These are phyloP conservation scores for Drosophila yakuba DNA, from an alignment of 1,140 invertebrate genomes.

Conservation along the genomic window DNA sequence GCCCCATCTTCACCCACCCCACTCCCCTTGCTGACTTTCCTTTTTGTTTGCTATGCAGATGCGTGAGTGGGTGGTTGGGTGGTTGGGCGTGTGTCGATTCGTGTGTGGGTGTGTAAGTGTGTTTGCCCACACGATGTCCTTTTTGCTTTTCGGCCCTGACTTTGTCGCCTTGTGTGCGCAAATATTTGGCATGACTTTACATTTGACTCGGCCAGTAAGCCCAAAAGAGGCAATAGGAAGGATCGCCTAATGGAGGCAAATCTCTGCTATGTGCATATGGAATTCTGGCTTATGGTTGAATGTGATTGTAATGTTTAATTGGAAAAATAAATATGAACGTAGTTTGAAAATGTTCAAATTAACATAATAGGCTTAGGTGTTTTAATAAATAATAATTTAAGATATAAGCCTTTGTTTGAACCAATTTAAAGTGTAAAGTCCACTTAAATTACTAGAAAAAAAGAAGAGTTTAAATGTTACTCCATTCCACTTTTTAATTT, in stretches of 20 bases:
- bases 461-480: not conserved
- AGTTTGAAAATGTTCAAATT: too few species aligned
- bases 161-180: conserved; percentile 53
- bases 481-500: not conserved
- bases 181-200: conserved; percentile 70
- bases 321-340: not conserved
- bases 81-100: not conserved
- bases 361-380: too few species aligned
- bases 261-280: conserved; percentile 26
- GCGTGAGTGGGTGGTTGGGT: conserved; percentile 1
- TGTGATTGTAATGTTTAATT: not conserved
- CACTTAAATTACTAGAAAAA: not conserved
- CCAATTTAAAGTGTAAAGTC: too few species aligned
- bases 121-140: conserved; percentile 46
- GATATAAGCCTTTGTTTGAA: too few species aligned
- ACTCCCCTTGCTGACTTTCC: conserved; percentile 8
- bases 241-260: conserved; percentile 27
- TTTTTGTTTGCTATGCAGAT: conserved; percentile 66
- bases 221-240: conserved; percentile 34
- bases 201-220: conserved; percentile 44
- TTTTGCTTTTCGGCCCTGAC: conserved; percentile 49
- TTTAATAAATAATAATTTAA: too few species aligned
- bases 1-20: conserved; percentile 6
- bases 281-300: not conserved
- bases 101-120: conserved; percentile 12